A percentile compares a stretch with the other conserved stretches of the same genome.
These are phyloP conservation scores for Pilophorus perplexus DNA, from an alignment of 2,888 invertebrate genomes.

Conservation along the genomic window DNA sequence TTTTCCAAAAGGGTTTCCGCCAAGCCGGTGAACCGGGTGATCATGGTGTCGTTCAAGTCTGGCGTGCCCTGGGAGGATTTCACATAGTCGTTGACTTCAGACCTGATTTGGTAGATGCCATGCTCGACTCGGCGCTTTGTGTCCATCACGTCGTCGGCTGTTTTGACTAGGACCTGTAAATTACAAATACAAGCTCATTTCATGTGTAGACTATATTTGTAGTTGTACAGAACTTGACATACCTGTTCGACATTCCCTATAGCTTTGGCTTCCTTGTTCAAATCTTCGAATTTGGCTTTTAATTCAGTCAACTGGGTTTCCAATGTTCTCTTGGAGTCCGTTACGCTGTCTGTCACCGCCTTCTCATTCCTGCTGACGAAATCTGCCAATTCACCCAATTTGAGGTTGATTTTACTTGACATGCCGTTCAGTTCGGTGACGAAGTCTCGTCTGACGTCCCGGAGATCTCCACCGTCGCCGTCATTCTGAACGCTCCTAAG, in stretches of 20 bases:
- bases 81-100: constrained; percentile 70
- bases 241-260: constrained; percentile 71
- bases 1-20: constrained; percentile 67
- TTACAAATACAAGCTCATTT: too few relatives aligned
- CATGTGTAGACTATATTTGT: too few relatives aligned
- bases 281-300: constrained; percentile 57
- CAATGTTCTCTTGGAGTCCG: constrained; percentile 59
- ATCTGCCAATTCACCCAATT: constrained; percentile 56
- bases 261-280: constrained; percentile 57
- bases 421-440: constrained; percentile 1
- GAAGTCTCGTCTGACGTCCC: constrained; percentile 9
- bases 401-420: constrained; percentile 52
- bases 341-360: constrained; percentile 50
- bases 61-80: constrained; percentile 59
- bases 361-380: constrained; percentile 2
- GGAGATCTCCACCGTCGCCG: constrained; percentile 1
- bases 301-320: constrained; percentile 53
- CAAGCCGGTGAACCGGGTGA: constrained; percentile 67
- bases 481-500: not conserved
- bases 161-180: constrained; percentile 70
- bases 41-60: constrained; percentile 65
- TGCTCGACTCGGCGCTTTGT: constrained; percentile 82
- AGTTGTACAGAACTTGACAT: too few relatives aligned
- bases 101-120: constrained; percentile 75
- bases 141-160: constrained; percentile 79